Evolutionary conservation across 2,113 vertebrate species (phyloP).

Genomic region (Cephalopterus ornatus): DNA sequence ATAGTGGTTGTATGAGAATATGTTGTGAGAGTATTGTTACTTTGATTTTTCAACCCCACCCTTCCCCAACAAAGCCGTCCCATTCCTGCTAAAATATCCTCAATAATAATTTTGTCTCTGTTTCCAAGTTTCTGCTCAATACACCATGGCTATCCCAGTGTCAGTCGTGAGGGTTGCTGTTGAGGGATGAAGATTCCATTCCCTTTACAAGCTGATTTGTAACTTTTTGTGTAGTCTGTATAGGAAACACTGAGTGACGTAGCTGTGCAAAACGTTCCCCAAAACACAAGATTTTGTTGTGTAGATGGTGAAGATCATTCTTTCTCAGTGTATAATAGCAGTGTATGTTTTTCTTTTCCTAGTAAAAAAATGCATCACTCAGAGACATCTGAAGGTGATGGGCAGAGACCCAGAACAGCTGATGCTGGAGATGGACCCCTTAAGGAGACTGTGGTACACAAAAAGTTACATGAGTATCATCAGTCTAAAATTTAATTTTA

Average conservation of each 20-base stretch:
- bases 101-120: neutral
- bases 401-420: neutral
- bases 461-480: neutral
- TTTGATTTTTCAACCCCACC: neutral
- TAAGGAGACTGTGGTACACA: neutral
- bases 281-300: neutral
- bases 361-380: rapidly evolving
- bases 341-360: neutral
- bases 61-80: neutral
- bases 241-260: neutral
- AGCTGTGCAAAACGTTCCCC: neutral
- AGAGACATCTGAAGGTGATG: neutral
- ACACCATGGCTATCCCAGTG: neutral
- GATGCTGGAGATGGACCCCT: neutral
- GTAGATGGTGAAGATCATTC: neutral
- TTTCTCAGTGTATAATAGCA: neutral
- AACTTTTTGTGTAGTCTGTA: neutral
- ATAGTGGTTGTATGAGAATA: neutral
- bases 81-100: neutral
- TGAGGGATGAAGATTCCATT: neutral
- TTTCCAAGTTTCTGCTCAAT: neutral
- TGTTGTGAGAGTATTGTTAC: neutral
- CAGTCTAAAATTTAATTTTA: neutral
- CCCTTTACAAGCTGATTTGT: neutral
- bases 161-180: neutral